Evolutionary conservation across 2,797 vertebrate genomes (phyloP), one percentile per base, ranked within the genome.

Genomic region (Champsocephalus gunnari): DNA sequence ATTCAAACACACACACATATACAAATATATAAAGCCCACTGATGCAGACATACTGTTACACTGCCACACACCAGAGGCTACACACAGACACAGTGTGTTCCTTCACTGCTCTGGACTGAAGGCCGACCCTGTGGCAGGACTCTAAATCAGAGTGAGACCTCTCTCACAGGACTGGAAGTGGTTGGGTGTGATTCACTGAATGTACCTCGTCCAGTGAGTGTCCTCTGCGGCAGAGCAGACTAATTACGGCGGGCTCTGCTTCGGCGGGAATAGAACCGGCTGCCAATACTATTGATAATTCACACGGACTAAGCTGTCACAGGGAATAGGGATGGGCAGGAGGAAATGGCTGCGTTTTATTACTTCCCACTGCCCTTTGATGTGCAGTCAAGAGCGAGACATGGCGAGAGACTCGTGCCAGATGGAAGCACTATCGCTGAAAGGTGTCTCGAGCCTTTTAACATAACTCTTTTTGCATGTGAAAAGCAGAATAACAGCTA

Each of bases 221-320:
- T 90, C 83, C 85, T 87, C 81, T 79, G 87, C 87, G 82, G 89
- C 78, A 81, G 79, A 87, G 79, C 87, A 81, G 90, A 83, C 88
- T 91, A 92, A 94, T 94, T 93, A 90, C 83, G 86, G 89, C 53
- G 74, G 83, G 83, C 83, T 86, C 83, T 84, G 90, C 89, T 88
- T 84, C 73, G 74, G 34, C 78, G 83, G 89, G 92, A 92, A 87
- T 85, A 81, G 89, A 78, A 79, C 68, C 34, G 77, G 78, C 87
- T 91, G 92, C 92, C 92, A 93, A 93, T 91, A 92, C 79, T 92
- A 93, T 92, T 90, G 92, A 94, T 94, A 93, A 93, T 92, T 94
- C 91, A 94, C 87, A 89, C 86, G 74, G 81, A 88, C 87, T 92
- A 92, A 93, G 86, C 88, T 89, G 89, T 93, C 78, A 58, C 82